Evolutionary conservation across 2,888 invertebrate genomes (phyloP), one percentile per base, ranked within the genome.

Genomic region (Catocala nupta): DNA sequence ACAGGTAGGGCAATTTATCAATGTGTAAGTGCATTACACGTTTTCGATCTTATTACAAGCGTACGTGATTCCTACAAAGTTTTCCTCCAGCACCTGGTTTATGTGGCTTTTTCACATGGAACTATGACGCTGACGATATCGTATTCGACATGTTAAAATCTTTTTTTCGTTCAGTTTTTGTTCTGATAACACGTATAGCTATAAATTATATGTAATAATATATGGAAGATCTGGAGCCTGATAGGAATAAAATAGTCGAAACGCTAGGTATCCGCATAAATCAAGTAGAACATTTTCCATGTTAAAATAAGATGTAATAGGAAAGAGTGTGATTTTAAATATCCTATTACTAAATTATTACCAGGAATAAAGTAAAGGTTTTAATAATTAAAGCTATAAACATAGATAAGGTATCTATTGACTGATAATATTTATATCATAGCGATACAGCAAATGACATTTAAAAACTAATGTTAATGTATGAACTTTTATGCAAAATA

Each of bases 11-110:
- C 25, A 48, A 48, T 48, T 25, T 25, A 48, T 25, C 48, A 48
- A 25, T 1, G 13, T 8, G 6, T 45, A 3, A 48, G 48, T 48
- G 25, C 25, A 48, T 48, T 48, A 48, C 48, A 25, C 13, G 9
- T 10, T 25, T 25, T 25, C 48, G 48, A 25, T 48, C 13, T 48
- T 48, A 48, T 48, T 25, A 48, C 48, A 25, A 13, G 39, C 52
- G 12, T 61, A 45, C 48, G 48, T 48, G 48, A 48, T 48, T 48
- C 25, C 7, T 25, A 39, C 5, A 7, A 39, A 39, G 36, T 39
- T 39, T 39, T 39, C 36, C 36, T 9, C 36, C 36, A 7, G 0
- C 16, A 48, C 10, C 3, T 48, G 12, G 16, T 13, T 9, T 11
- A 39, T 48, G 16, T 25, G 45, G 12, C 45, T 45, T 12, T 48